These are phyloP conservation scores for Columba guinea DNA, from an alignment of 2,797 vertebrate species.

Conservation along the genomic window DNA sequence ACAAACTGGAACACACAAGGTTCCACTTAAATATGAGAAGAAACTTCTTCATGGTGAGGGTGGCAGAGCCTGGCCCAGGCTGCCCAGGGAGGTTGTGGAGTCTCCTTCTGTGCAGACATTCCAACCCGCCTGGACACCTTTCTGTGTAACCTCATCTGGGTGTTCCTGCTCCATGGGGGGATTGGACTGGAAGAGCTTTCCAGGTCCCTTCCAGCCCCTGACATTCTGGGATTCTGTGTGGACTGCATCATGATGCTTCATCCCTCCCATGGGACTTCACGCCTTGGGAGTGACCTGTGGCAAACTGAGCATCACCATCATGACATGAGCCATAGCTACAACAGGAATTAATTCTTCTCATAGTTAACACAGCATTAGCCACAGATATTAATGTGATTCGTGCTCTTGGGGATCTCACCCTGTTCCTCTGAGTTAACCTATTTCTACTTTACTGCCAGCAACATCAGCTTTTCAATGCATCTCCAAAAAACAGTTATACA, in stretches of 20 bases:
- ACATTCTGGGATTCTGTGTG: too few species aligned
- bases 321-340: not conserved
- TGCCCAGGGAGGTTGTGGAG: too few species aligned
- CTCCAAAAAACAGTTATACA: not conserved
- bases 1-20: too few species aligned
- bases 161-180: too few species aligned
- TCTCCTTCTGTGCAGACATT: too few species aligned
- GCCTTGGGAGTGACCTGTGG: not conserved
- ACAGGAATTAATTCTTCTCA: not conserved
- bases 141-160: too few species aligned
- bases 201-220: too few species aligned
- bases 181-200: too few species aligned
- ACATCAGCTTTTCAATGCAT: not conserved
- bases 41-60: too few species aligned
- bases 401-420: not conserved
- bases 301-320: not conserved
- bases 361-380: not conserved
- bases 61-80: too few species aligned
- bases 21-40: too few species aligned
- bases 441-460: not conserved
- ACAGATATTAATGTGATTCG: not conserved
- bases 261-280: fast-evolving
- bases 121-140: too few species aligned
- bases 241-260: not conserved
- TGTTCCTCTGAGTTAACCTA: not conserved